A percentile compares a stretch with the other conserved stretches of the same genome.
These are phyloP conservation scores for Lysandra coridon DNA, from an alignment of 2,888 invertebrate genomes.

Conservation along the genomic window DNA sequence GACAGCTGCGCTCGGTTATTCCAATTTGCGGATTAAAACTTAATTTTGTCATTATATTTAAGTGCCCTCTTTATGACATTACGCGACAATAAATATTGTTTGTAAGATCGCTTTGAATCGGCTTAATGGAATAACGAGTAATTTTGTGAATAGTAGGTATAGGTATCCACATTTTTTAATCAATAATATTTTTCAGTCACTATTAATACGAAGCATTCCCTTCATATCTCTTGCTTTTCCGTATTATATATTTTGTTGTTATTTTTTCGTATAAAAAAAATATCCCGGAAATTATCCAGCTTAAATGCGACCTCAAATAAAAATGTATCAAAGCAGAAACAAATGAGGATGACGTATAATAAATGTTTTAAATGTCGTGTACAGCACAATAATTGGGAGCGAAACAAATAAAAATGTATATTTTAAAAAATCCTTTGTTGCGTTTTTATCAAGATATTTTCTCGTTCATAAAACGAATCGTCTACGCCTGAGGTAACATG, in stretches of 20 bases:
- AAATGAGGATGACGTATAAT: constrained; percentile 30
- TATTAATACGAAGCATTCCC: no score
- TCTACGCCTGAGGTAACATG: constrained; percentile 37
- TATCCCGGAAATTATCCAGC: neutral
- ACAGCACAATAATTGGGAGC: constrained; percentile 18
- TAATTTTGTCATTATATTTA: constrained; percentile 54
- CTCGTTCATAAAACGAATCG: constrained; percentile 40
- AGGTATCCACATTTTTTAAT: no score
- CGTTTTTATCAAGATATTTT: constrained; percentile 39
- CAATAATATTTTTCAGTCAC: no score
- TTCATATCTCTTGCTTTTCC: neutral
- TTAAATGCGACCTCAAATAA: constrained; percentile 14
- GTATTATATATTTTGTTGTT: neutral
- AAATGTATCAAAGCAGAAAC: constrained; percentile 23
- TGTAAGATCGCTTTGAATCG: neutral
- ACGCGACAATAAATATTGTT: neutral
- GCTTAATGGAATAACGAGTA: neutral
- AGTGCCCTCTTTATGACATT: constrained; percentile 32
- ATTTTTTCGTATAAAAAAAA: neutral
- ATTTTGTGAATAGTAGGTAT: neutral
- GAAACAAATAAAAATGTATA: constrained; percentile 27
- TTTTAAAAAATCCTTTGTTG: constrained; percentile 34
- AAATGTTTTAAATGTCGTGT: constrained; percentile 23
- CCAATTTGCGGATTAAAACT: constrained; percentile 61
- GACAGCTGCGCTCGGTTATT: constrained; percentile 61